Evolutionary conservation across 2,888 invertebrate species (phyloP).

Genomic region (Hyppa rectilinea): DNA sequence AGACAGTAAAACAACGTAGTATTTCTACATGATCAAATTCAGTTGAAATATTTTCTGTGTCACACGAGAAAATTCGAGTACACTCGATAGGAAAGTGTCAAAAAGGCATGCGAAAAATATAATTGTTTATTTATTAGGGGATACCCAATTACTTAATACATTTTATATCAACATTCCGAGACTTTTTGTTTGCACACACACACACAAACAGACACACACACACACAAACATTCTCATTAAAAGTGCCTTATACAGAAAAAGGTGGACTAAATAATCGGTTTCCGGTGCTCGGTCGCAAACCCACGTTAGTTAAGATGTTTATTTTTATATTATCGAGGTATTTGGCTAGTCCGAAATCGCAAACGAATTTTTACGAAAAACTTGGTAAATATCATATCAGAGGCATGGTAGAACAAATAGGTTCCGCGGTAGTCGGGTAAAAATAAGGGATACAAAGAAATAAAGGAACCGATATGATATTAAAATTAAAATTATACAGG

Average conservation of each 20-base stretch:
- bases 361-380: constrained; percentile 71
- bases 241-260: constrained; percentile 66
- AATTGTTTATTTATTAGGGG: constrained; percentile 37
- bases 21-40: constrained; percentile 1
- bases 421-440: not conserved
- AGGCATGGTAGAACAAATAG: constrained; percentile 52
- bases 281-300: constrained; percentile 79
- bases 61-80: constrained; percentile 13
- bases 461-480: constrained; percentile 35
- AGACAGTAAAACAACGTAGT: constrained; percentile 13
- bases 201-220: constrained; percentile 3
- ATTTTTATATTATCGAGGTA: constrained; percentile 76
- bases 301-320: constrained; percentile 71
- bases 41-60: not conserved
- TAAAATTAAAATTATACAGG: constrained; percentile 41
- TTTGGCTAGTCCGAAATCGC: constrained; percentile 84
- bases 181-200: constrained; percentile 48
- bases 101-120: constrained; percentile 50
- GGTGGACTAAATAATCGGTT: constrained; percentile 56
- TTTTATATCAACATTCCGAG: constrained; percentile 34
- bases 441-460: not conserved
- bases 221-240: constrained; percentile 14
- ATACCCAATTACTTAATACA: constrained; percentile 44
- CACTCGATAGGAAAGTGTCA: constrained; percentile 35
- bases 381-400: constrained; percentile 55